A percentile compares a stretch with the other conserved stretches of the same genome.
Evolutionary conservation across 2,113 vertebrate genomes (phyloP).

Genomic region (Origma solitaria): DNA sequence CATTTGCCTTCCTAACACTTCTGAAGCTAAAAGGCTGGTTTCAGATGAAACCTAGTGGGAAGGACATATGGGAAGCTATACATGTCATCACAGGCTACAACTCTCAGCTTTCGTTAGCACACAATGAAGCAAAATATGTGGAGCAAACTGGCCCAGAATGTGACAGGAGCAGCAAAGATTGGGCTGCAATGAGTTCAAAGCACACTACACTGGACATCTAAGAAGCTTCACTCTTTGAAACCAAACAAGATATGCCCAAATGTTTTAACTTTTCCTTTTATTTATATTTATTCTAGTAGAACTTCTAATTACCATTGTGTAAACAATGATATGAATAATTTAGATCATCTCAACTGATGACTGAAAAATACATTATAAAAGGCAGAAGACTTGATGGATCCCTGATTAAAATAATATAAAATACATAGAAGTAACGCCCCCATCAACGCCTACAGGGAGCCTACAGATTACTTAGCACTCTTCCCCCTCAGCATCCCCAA

Average conservation of each 20-base stretch:
- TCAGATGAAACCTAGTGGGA: neutral
- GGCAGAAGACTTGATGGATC: neutral
- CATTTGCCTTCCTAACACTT: neutral
- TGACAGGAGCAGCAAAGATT: neutral
- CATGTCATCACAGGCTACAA: neutral
- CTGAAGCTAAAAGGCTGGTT: neutral
- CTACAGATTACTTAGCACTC: neutral
- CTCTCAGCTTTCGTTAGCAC: neutral
- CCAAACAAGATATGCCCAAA: neutral
- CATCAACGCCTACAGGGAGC: neutral
- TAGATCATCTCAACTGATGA: neutral
- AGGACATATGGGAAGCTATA: neutral
- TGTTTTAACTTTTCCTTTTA: neutral
- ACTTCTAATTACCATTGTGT: neutral
- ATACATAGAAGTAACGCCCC: neutral
- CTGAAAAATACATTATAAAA: neutral
- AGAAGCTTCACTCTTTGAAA: neutral
- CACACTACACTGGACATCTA: neutral
- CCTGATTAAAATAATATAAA: neutral
- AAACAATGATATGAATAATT: neutral
- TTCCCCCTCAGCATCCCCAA: neutral
- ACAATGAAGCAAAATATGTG: neutral
- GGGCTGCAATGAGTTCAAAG: neutral
- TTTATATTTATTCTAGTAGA: neutral
- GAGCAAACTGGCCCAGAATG: neutral